These are phyloP conservation scores for Campylomormyrus numenius DNA, from an alignment of 2,113 vertebrate genomes.

Conservation along the genomic window DNA sequence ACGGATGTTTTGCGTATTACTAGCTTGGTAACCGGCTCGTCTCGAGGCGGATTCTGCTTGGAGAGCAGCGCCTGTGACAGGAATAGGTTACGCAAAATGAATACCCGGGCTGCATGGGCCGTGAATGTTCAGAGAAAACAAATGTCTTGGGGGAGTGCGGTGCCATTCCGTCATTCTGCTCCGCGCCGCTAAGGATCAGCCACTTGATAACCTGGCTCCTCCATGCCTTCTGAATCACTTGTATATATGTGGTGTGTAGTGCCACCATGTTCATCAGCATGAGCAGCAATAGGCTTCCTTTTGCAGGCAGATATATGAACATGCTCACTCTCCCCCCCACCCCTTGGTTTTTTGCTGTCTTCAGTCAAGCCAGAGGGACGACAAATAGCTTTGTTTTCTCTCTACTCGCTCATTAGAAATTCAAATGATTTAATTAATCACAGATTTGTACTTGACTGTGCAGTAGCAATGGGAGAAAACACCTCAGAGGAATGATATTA, in stretches of 20 bases:
- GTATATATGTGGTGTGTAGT: background rate
- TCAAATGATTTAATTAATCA: constrained; percentile 10
- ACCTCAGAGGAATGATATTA: background rate
- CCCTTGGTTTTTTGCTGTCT: background rate
- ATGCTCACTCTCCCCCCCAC: background rate
- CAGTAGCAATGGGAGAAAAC: background rate
- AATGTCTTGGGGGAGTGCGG: background rate
- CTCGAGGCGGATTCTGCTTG: background rate
- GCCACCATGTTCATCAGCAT: background rate
- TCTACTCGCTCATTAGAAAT: background rate
- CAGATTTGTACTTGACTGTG: background rate
- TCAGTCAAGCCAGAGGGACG: background rate
- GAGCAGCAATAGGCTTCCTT: background rate
- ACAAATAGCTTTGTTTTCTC: constrained; percentile 8
- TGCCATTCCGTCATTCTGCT: background rate
- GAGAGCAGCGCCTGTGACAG: constrained; percentile 1
- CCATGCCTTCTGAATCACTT: background rate
- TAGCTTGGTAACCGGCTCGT: background rate
- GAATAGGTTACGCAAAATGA: constrained; percentile 20
- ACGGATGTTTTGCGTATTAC: background rate
- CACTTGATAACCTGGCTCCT: background rate
- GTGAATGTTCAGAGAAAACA: background rate
- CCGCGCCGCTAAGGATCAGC: background rate
- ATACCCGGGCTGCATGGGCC: background rate
- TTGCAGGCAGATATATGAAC: background rate